phyloP scores from a whole-genome alignment of 2,888 invertebrate species.

The Scaptomyza flava region DNA sequence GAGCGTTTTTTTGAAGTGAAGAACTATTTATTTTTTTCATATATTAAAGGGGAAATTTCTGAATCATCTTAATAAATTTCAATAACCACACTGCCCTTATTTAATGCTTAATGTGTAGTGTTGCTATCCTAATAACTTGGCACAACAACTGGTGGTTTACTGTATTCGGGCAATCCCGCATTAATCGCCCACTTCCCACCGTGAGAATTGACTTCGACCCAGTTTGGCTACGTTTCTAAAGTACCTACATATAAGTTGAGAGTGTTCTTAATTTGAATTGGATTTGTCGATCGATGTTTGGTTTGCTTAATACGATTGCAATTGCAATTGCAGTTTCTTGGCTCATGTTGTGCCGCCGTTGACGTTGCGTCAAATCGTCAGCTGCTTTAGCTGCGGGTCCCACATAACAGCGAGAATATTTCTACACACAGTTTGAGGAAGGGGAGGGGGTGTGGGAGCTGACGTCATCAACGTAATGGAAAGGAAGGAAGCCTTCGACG shows the following conservation, averaged over 20 bases:
- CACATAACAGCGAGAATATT: conserved; percentile 51
- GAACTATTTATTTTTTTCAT: too few species aligned
- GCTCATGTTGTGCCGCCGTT: conserved; percentile 37
- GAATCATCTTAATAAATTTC: not conserved
- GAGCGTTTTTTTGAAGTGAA: not conserved
- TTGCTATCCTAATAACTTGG: not conserved
- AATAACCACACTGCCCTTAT: conserved; percentile 27
- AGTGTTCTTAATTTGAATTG: conserved; percentile 75
- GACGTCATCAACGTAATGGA: not conserved
- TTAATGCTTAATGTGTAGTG: not conserved
- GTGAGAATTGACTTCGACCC: conserved; percentile 2
- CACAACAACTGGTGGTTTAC: conserved; percentile 17
- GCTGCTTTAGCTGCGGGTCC: conserved; percentile 66
- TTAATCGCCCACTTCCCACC: conserved; percentile 26
- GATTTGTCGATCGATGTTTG: conserved; percentile 68
- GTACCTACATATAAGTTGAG: conserved; percentile 43
- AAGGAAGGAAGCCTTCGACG: conserved; percentile 39
- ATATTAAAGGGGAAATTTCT: too few species aligned
- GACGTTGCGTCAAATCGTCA: conserved; percentile 4
- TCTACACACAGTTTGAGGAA: conserved; percentile 4
- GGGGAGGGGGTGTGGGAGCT: not conserved
- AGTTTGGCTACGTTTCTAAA: not conserved
- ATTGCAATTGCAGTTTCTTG: conserved; percentile 43
- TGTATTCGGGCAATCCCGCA: conserved; percentile 42
- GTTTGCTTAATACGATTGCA: conserved; percentile 40